Evolutionary conservation across 2,888 invertebrate genomes (phyloP).

Genomic region (Rambutsinella grinnellia): DNA sequence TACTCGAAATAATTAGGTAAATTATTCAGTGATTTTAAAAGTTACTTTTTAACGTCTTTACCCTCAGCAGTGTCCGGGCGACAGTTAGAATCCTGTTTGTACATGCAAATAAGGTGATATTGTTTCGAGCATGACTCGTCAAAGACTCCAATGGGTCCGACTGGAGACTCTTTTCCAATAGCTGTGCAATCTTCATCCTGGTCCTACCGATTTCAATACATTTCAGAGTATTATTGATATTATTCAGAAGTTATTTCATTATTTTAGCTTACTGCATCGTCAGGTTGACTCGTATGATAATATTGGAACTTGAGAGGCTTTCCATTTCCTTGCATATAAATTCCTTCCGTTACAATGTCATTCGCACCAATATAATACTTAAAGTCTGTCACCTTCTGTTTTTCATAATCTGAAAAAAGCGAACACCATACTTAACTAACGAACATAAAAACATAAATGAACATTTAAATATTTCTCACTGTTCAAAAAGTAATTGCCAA

Average conservation of each 20-base stretch:
- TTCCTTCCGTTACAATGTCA: slow-evolving; percentile 11
- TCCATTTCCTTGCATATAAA: neutral
- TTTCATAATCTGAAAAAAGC: no score
- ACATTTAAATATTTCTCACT: no score
- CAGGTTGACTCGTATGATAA: slow-evolving; percentile 2
- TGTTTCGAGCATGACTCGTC: neutral
- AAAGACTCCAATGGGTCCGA: slow-evolving; percentile 15
- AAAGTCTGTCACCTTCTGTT: no score
- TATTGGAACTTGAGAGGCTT: slow-evolving; percentile 3
- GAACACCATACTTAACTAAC: no score
- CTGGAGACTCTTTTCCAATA: neutral
- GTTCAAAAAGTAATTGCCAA: no score
- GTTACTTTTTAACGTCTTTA: neutral
- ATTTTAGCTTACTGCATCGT: neutral
- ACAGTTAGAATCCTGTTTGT: neutral
- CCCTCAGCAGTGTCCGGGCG: slow-evolving; percentile 18
- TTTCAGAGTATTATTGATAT: neutral
- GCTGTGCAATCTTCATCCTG: slow-evolving; percentile 1
- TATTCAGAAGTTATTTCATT: neutral
- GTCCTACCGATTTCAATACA: neutral
- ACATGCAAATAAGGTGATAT: slow-evolving; percentile 10
- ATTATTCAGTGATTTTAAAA: neutral
- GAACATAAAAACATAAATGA: no score
- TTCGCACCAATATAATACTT: slow-evolving; percentile 18
- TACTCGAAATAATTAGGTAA: neutral